Conservation (phyloP, 2,888 invertebrate genomes). For the Drosophila testacea region DNA sequence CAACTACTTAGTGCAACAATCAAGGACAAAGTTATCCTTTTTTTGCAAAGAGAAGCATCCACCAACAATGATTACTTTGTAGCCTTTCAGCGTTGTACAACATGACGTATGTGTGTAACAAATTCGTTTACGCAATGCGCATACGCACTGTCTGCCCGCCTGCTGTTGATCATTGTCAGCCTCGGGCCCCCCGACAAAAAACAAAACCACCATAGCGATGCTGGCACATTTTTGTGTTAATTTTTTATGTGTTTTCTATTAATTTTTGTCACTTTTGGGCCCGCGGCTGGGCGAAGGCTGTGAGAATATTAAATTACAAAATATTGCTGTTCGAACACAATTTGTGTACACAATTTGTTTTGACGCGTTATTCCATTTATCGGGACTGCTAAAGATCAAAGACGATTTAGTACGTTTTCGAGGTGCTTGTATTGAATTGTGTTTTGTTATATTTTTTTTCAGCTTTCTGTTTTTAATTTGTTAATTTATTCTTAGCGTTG, state of each 20-base stretch:
- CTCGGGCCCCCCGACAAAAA: constrained; percentile 3
- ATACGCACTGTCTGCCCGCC: constrained; percentile 48
- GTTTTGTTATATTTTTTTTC: neutral
- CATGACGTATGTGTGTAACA: constrained; percentile 42
- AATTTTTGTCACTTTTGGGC: constrained; percentile 63
- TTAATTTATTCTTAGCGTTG: constrained; percentile 67
- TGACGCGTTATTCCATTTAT: constrained; percentile 65
- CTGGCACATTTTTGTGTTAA: constrained; percentile 45
- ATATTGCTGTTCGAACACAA: constrained; percentile 49
- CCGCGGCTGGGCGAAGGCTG: constrained; percentile 2
- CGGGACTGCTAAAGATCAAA: constrained; percentile 61
- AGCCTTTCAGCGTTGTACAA: constrained; percentile 16
- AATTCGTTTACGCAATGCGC: constrained; percentile 61
- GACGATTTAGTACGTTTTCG: constrained; percentile 41
- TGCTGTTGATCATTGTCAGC: constrained; percentile 25
- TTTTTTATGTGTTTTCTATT: constrained; percentile 76
- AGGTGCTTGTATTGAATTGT: constrained; percentile 34
- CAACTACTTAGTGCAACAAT: constrained; percentile 59
- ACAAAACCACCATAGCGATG: neutral
- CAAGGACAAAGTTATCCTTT: constrained; percentile 41
- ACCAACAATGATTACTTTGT: constrained; percentile 9
- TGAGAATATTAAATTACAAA: constrained; percentile 64
- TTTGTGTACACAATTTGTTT: constrained; percentile 67
- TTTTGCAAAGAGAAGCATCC: constrained; percentile 10
- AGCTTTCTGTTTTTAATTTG: constrained; percentile 55